Evolutionary conservation across 2,113 vertebrate species (phyloP), one percentile per base, ranked within the genome.

Genomic region (Daphoenositta chrysoptera): DNA sequence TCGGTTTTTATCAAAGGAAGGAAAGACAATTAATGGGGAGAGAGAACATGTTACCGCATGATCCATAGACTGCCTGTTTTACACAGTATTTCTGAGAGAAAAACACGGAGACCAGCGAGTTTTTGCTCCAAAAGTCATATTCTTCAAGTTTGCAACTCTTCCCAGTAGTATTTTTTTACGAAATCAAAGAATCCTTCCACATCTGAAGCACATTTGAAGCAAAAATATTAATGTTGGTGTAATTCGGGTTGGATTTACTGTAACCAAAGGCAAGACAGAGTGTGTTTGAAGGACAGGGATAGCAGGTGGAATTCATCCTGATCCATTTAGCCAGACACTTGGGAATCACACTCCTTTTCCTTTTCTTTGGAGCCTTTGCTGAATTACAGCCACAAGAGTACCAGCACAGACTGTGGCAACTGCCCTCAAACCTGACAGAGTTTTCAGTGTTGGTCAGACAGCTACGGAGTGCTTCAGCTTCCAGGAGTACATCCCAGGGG

Each of bases 31-130:
- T 14, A 12, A 2, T 1, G 19, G 37, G 23, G 7, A 5, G 4
- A 12, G 10, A 28, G 26, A n/a, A 11, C 1, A 0, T 2, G 11
- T 5, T 13, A 9, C 11, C 10, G 10, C 33, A 7, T 1, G 2
- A 28, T 2, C 50, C 2, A 1, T 2, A 27, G 23, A 2, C 33
- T 40, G 23, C 26, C 42, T 0, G 6, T 4, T 54, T 15, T 1
- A 13, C 37, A 6, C 4, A 1, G 5, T 20, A 3, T 68, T 48
- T 10, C 35, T 12, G 39, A 5, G 23, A 9, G 14, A 3, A n/a
- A 69, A 71, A 9, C 35, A 3, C 0, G 6, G 23, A 33, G 11
- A 51, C 14, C 28, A 1, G 39, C 0, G 2, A 23, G 28, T 11
- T n/a, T 28, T 44, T 64, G 56, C 83, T 26, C 31, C 51, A 47